Evolutionary conservation across 1,140 invertebrate species (phyloP), one percentile per base, ranked within the genome.

Genomic region (Centruroides sculpturatus): DNA sequence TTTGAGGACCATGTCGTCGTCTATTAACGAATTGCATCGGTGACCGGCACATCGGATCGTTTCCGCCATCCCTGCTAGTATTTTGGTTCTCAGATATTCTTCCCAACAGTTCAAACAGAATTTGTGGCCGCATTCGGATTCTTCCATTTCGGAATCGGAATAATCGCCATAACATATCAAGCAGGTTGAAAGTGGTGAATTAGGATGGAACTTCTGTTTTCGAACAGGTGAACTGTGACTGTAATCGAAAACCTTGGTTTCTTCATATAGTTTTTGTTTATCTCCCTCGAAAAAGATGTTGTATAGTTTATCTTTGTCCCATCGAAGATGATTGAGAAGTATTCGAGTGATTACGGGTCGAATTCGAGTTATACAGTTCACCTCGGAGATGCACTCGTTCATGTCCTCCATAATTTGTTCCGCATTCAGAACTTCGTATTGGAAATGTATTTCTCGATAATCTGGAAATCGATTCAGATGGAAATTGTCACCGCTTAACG

Each of bases 231-330:
- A 41, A 41, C 34, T 5, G 52, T 64, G 62, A 47, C 61, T 60
- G 13, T 92, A 92, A 82, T 91, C 94, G 67, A 96, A 84, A 65
- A 98, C 89, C 75, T 92, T 83, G 66, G 93, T 93, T 76, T 95
- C 91, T 56, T 83, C 81, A 76, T 97, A 98, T 59, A 98, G 80
- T 56, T 74, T 72, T 67, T 97, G 92, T 73, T 91, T 89, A 78
- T 97, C 90, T 35, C 86, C 88, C 78, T 95, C 93, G 75, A 93
- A 97, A 76, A 75, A 78, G 53, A 90, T 81, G 78, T 98, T 93
- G 85, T 97, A 92, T 65, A 98, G 79, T 75, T 96, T 97, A 75
- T 99, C 95, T 78, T 94, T 97, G 73, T 99, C 94, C 95, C 95
- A 99, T 80, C 91, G 90, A 72, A 97, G 98, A 73, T 98, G 91